Evolutionary conservation across 2,797 vertebrate genomes (phyloP), one percentile per base, ranked within the genome.

Genomic region (Xiphorhynchus erythropygius): DNA sequence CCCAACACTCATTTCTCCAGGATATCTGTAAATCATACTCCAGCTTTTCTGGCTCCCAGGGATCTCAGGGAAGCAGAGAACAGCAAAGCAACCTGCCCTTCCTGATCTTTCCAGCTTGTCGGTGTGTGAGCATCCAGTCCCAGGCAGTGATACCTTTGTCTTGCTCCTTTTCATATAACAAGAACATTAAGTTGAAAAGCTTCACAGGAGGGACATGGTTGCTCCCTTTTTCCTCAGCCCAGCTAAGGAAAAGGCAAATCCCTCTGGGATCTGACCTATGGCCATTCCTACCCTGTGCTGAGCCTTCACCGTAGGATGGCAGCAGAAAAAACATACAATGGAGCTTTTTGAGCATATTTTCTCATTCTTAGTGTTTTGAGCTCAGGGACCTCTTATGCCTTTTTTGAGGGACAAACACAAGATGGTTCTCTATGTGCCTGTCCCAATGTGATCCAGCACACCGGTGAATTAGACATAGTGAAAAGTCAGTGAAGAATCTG

Each of bases 361-460:
- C 78, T 73, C 47, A 65, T 68, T 84, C 21, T 47, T 17, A 17
- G 27, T 55, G 30, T 5, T 76, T 73, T 65, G 30, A 57, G 2
- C 8, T 73, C 39, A 28, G 30, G 18, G 55, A 63, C 4, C 5
- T 78, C 13, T 23, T 24, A 2, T 1, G 1, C 1, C 2, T 33
- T 32, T 84, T 70, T 30, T 68, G 33, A n/a, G 33, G 33, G 7
- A 65, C 39, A 14, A 35, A 11, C 13, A 42, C 33, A 71, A 65
- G 5, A 4, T 21, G 12, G 16, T 30, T 46, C 16, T 88, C 3
- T 5, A 5, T 0, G 3, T 52, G 7, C 25, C 5, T 3, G 23
- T 81, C 39, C 15, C 30, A 33, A 0, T 1, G 18, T 28, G 33
- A 65, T 24, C 37, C 50, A 49, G 13, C 14, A 49, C 14, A 17